These are phyloP conservation scores for Muscicapa adusta DNA, from an alignment of 2,113 vertebrate genomes.

Conservation along the genomic window DNA sequence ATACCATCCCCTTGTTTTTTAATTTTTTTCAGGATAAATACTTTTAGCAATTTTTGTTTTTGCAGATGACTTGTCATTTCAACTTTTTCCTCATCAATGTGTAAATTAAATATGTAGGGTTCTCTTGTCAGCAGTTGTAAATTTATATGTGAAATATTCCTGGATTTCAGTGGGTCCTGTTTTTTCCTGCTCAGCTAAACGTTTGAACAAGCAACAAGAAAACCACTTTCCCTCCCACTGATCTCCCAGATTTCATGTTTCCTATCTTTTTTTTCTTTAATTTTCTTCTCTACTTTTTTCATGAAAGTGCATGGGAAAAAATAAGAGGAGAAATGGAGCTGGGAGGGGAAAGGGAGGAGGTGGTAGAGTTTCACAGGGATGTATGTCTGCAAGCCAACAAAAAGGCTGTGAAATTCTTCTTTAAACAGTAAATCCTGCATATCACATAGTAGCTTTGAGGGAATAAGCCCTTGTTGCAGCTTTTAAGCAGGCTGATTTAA, in stretches of 20 bases:
- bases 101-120: background rate
- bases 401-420: background rate
- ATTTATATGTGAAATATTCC: background rate
- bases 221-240: background rate
- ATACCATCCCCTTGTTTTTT: background rate
- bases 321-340: background rate
- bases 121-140: slow-evolving; percentile 2
- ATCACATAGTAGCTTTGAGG: background rate
- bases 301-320: background rate
- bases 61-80: background rate
- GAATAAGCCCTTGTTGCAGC: background rate
- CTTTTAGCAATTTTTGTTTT: background rate
- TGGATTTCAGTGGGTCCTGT: background rate
- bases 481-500: background rate
- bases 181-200: background rate
- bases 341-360: background rate
- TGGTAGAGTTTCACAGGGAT: background rate
- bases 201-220: background rate
- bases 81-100: background rate
- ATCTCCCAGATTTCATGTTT: background rate
- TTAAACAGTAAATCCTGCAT: background rate
- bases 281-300: background rate
- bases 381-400: background rate
- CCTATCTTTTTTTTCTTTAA: background rate
- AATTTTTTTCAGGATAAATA: background rate